Conservation (phyloP, 30 jellyfish, hydroid and myxozoan species). For the Phacellophora camtschatica region DNA sequence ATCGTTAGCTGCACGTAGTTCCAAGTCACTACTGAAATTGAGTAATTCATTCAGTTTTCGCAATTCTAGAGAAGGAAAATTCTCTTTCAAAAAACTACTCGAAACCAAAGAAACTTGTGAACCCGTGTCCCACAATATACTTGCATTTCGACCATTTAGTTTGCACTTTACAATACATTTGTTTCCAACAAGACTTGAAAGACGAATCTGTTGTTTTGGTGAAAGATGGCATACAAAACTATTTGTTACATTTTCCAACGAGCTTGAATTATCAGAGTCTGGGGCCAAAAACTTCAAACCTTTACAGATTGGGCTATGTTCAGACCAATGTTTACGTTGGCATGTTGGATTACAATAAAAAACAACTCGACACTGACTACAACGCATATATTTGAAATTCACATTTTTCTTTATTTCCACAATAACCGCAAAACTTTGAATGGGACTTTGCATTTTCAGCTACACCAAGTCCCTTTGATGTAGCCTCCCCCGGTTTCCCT, state of each 20-base stretch:
- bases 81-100: background rate
- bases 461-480: constrained; percentile 48
- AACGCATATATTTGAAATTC: constrained; percentile 4
- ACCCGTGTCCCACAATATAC: constrained; percentile 62
- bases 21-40: background rate
- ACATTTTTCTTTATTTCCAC: constrained; percentile 31
- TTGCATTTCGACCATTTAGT: constrained; percentile 17
- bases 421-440: constrained; percentile 3
- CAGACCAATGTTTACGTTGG: constrained; percentile 57
- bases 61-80: constrained; percentile 10
- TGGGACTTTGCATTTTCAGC: constrained; percentile 47
- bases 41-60: background rate
- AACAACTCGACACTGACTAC: constrained; percentile 49
- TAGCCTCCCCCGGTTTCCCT: constrained; percentile 67
- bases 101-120: constrained; percentile 62
- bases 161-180: constrained; percentile 53
- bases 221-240: constrained; percentile 41
- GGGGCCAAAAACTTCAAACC: constrained; percentile 47
- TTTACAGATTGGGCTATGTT: constrained; percentile 26
- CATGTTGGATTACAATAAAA: constrained; percentile 49
- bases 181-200: constrained; percentile 43
- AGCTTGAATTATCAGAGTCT: background rate
- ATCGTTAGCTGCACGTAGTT: constrained; percentile 48
- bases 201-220: constrained; percentile 31
- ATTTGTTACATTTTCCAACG: background rate